Evolutionary conservation across 2,113 vertebrate species (phyloP).

Genomic region (rat (Rattus norvegicus)): DNA sequence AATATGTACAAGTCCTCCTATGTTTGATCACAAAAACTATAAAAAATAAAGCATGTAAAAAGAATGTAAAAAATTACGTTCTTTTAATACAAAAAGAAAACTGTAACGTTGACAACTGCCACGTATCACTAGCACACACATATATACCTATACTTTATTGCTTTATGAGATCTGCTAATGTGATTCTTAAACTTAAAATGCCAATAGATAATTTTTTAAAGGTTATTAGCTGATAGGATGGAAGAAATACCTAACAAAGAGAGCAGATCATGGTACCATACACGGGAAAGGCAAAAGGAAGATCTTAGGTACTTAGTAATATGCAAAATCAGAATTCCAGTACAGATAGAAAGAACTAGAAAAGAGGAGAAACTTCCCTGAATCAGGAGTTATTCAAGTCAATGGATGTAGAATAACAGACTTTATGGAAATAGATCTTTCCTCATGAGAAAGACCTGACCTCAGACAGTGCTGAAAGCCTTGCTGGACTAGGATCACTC

Average conservation of each 20-base stretch:
- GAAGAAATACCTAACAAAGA: not conserved
- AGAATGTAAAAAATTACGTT: not conserved
- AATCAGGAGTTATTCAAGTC: not conserved
- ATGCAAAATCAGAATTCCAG: constrained; percentile 13
- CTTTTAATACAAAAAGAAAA: constrained; percentile 15
- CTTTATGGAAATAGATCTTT: not conserved
- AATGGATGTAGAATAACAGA: not conserved
- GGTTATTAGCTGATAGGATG: not conserved
- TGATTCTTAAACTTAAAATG: constrained; percentile 24
- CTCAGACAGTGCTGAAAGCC: not conserved
- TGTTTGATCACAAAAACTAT: not conserved
- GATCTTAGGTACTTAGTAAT: not conserved
- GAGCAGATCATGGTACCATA: not conserved
- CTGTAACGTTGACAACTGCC: not conserved
- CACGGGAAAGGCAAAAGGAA: not conserved
- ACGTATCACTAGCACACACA: not conserved
- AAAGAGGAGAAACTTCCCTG: not conserved
- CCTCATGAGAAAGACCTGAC: not conserved
- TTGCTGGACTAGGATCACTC: not conserved
- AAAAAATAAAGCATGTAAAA: not conserved
- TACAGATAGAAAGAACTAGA: not conserved
- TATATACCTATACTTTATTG: not conserved
- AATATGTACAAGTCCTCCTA: not conserved
- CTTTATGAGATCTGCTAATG: not conserved
- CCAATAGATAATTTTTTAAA: not conserved